Evolutionary conservation across 2,797 vertebrate genomes (phyloP).

Genomic region (Micropoecilia bifurca): DNA sequence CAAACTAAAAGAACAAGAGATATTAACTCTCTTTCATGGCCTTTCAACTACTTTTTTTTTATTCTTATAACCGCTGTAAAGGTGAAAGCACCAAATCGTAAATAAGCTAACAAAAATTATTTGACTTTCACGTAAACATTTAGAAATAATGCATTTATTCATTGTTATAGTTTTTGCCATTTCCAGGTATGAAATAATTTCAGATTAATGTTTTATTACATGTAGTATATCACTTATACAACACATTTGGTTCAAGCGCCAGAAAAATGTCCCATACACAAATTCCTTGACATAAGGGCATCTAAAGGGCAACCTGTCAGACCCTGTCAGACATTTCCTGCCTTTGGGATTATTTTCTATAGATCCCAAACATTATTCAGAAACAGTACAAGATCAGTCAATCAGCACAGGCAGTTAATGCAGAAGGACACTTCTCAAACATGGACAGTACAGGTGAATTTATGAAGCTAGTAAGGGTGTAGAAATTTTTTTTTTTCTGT

Average conservation of each 20-base stretch:
- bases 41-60: conserved; percentile 34
- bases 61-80: conserved; percentile 27
- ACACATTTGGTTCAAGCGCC: neutral
- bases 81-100: conserved; percentile 2
- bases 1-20: conserved; percentile 57
- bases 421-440: neutral
- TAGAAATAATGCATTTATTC: neutral
- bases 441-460: neutral
- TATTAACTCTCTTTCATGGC: conserved; percentile 42
- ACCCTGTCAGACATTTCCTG: neutral
- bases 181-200: neutral
- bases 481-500: too few relatives aligned
- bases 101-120: neutral
- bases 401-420: neutral
- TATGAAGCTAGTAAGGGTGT: neutral
- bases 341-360: neutral
- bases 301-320: neutral
- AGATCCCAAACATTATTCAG: neutral
- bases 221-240: neutral
- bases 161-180: neutral
- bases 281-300: neutral
- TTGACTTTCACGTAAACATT: neutral
- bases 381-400: neutral
- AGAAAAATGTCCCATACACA: neutral
- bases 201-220: neutral